These are phyloP conservation scores for Propithecus deckenii DNA, from an alignment of 2,797 vertebrate genomes.

Conservation along the genomic window DNA sequence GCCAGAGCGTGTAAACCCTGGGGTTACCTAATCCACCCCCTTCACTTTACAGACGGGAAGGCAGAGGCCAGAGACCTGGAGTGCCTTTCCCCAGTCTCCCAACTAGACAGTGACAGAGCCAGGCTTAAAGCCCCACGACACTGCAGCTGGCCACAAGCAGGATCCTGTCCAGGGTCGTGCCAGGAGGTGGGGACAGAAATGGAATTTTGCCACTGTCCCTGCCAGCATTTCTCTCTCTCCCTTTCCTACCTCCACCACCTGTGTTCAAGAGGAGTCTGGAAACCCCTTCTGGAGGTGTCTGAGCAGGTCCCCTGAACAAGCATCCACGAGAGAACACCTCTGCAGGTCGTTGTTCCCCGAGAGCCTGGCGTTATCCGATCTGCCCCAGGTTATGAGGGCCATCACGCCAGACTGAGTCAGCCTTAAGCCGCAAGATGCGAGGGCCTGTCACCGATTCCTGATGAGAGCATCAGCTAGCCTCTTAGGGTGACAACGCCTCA, in stretches of 20 bases:
- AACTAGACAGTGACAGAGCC: not conserved
- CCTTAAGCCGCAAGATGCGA: not conserved
- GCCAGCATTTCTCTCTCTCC: not conserved
- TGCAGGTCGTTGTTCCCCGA: not conserved
- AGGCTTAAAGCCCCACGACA: not conserved
- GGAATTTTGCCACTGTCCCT: not conserved
- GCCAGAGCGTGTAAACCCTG: not conserved
- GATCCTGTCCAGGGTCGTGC: accelerated
- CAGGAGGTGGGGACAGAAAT: not conserved
- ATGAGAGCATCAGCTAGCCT: conserved; percentile 58
- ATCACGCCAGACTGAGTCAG: not conserved
- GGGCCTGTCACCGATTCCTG: not conserved
- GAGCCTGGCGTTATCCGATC: not conserved
- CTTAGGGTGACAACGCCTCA: conserved; percentile 43
- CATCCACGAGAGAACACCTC: not conserved
- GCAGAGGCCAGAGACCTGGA: not conserved
- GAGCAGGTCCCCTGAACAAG: not conserved
- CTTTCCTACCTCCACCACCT: not conserved
- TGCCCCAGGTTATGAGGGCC: not conserved
- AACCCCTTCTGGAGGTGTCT: not conserved
- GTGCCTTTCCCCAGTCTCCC: not conserved
- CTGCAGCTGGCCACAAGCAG: not conserved
- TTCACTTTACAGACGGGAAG: not conserved
- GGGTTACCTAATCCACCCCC: not conserved
- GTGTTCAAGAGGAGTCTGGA: not conserved